Percentiles rank a stretch among this genome's conserved stretches.
Conservation (phyloP, 2,797 vertebrate species). For the Nannoperca australis region DNA sequence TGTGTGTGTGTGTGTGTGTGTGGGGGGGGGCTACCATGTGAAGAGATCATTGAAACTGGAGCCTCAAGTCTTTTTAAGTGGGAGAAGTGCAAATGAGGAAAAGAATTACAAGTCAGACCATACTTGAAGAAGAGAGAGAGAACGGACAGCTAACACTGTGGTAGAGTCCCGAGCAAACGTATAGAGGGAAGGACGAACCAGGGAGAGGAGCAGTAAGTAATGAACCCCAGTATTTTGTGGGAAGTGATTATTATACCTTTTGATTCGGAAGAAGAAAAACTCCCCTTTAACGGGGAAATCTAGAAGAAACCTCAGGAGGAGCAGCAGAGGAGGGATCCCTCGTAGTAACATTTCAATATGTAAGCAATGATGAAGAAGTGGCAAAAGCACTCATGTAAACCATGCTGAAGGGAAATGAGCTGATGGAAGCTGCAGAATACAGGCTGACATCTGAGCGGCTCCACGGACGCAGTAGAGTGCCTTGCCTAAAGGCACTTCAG, state of each 20-base stretch:
- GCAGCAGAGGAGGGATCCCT: too few relatives aligned
- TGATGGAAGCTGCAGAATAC: background rate
- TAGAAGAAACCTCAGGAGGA: too few relatives aligned
- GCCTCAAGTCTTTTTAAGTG: constrained; percentile 35
- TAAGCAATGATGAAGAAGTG: background rate
- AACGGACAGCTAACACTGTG: background rate
- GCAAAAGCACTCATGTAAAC: background rate
- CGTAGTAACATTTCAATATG: too few relatives aligned
- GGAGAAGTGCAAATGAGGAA: constrained; percentile 31
- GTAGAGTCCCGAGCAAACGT: background rate
- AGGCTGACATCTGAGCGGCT: background rate
- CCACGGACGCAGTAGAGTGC: background rate
- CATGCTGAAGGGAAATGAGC: background rate
- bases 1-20: constrained; percentile 5
- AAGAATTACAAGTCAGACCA: background rate
- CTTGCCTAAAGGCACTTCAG: background rate
- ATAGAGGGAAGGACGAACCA: background rate
- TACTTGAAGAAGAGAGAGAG: background rate
- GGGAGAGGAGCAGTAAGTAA: background rate
- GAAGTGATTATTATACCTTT: too few relatives aligned
- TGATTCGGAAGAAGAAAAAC: too few relatives aligned
- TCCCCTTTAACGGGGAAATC: too few relatives aligned
- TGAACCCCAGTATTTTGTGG: background rate
- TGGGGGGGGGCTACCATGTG: background rate
- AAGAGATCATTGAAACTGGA: constrained; percentile 47